Evolutionary conservation across 2,888 invertebrate species (phyloP).

Genomic region (Rosalia funebris): DNA sequence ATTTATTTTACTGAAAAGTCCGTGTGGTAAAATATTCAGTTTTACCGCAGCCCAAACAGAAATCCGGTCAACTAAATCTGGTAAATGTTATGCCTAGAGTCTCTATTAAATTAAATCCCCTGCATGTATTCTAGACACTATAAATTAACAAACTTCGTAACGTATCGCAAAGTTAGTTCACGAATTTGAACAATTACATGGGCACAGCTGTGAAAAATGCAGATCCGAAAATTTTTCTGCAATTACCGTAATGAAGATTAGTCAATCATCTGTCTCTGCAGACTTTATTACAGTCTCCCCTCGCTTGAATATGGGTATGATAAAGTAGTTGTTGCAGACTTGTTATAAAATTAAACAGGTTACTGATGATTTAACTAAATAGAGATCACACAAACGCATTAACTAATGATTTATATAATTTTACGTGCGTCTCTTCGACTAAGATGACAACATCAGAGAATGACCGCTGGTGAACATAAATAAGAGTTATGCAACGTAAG

Average conservation of each 20-base stretch:
- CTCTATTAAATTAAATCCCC: conserved; percentile 53
- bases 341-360: no score
- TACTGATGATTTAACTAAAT: no score
- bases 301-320: no score
- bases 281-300: conserved; percentile 24
- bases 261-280: conserved; percentile 38
- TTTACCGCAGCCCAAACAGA: background rate
- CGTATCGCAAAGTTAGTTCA: conserved; percentile 51
- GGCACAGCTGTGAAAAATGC: conserved; percentile 53
- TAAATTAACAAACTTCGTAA: conserved; percentile 58
- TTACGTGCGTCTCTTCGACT: no score
- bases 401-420: no score
- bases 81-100: conserved; percentile 23
- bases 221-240: conserved; percentile 25
- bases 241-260: conserved; percentile 40
- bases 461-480: no score
- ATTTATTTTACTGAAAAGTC: no score
- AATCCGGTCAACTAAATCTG: conserved; percentile 9
- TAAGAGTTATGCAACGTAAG: no score
- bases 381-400: no score
- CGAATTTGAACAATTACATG: conserved; percentile 54
- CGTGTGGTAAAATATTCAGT: no score
- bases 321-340: no score
- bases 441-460: no score
- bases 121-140: conserved; percentile 55